Conservation (phyloP, 2,113 vertebrate species). For the Drymodes brunneopygia region DNA sequence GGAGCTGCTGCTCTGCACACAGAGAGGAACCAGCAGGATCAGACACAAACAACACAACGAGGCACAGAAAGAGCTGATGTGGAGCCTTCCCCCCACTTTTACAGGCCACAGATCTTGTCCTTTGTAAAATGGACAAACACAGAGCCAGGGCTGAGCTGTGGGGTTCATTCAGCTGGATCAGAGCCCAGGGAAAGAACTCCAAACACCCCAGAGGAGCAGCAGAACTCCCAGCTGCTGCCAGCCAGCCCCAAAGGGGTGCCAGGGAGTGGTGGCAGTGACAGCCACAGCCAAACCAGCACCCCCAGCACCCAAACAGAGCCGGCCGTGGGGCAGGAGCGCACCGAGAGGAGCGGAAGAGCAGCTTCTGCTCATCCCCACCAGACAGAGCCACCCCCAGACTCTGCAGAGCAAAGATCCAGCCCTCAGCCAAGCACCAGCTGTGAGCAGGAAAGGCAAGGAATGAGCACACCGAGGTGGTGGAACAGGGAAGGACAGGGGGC, state of each 20-base stretch:
- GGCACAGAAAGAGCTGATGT: not conserved
- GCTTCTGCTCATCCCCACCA: fast-evolving
- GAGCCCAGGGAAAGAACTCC: not conserved
- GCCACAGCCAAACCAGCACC: not conserved
- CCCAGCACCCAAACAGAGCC: not conserved
- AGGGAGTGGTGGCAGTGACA: not conserved
- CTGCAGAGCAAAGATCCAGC: not conserved
- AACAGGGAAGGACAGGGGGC: not conserved
- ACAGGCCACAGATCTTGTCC: not conserved
- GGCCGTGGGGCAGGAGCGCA: fast-evolving
- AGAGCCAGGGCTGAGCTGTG: not conserved
- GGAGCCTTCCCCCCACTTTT: not conserved
- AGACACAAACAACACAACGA: not conserved
- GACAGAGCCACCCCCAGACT: fast-evolving
- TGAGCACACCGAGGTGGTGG: not conserved
- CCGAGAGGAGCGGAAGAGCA: fast-evolving
- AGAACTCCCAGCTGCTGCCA: not conserved
- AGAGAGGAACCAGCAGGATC: not conserved
- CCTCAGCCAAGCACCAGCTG: not conserved
- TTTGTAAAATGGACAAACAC: not conserved
- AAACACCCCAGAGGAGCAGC: not conserved
- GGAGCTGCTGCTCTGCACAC: not conserved
- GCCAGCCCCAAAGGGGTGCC: not conserved
- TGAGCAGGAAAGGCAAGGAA: not conserved
- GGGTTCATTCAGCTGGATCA: not conserved